Base-by-base conservation (phyloP, 2,888 invertebrate species). In the Perizoma flavofasciatum region DNA sequence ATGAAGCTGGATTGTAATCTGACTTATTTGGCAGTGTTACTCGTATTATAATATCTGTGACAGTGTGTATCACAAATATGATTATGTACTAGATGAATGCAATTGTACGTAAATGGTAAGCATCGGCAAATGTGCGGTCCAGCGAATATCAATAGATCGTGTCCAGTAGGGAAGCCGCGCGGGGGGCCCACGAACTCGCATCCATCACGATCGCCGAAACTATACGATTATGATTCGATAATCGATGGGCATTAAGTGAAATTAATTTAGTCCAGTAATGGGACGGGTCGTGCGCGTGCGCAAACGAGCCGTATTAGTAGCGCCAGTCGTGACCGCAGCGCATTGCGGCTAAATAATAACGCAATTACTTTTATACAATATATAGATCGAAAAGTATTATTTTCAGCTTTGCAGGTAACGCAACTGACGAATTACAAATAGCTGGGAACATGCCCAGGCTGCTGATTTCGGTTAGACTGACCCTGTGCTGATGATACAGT, bases 241-340 rank as follows among this genome's bases (percentile, higher is more conserved):
- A 89, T 88, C 86, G 86, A 89, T 88, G 86, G 83, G 83, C 85
- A 88, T 88, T 90, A 89, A 90, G 85, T 87, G 86, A 89, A 90
- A 91, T 91, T 89, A 90, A 91, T 91, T 89, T 89, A 87, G 88
- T 90, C 85, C 86, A 84, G 85, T 87, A 89, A 91, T 85, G 81
- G 82, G 77, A 72, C 78, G 68, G 82, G 78, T 88, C 88, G 87
- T 88, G 86, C 83, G 86, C 81, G 85, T 82, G 84, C 86, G 81
- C 83, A 83, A 81, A 82, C 85, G 78, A 81, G 77, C 85, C 83
- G 82, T 66, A 67, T 71, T 68, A 70, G 70, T 68, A 67, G 72
- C 68, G 69, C 55, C 58, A 61, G 71, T 77, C 81, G 80, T 82
- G 83, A 83, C 79, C 79, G 69, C 76, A 64, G 75, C 72, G 62